Evolutionary conservation across 2,113 vertebrate species (phyloP).

Genomic region (Pseudopodoces humilis): DNA sequence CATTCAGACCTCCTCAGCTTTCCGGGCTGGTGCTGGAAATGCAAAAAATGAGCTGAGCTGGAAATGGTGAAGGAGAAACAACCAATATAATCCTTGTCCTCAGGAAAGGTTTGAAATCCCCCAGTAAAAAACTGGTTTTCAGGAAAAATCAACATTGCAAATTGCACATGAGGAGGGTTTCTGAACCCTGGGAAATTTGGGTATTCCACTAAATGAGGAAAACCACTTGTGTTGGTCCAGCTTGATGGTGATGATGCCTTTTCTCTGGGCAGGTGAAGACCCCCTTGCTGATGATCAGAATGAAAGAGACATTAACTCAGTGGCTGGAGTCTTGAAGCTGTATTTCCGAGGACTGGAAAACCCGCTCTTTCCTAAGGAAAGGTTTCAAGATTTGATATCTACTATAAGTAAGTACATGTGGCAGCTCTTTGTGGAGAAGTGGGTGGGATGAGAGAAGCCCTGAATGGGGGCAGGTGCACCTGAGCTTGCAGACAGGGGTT

Average conservation of each 20-base stretch:
- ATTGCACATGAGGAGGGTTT: not conserved
- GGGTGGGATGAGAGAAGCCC: not conserved
- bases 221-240: not conserved
- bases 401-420: constrained; percentile 91
- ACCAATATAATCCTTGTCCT: not conserved
- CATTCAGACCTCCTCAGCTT: not conserved
- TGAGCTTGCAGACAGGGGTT: not conserved
- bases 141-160: not conserved
- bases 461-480: accelerated
- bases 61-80: not conserved
- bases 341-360: constrained; percentile 98
- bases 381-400: constrained; percentile 94
- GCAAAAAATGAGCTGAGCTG: not conserved
- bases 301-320: constrained; percentile 96
- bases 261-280: constrained; percentile 86
- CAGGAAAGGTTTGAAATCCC: not conserved
- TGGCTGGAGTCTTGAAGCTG: constrained; percentile 95
- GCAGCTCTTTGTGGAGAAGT: not conserved
- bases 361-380: constrained; percentile 96
- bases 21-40: not conserved
- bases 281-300: constrained; percentile 93
- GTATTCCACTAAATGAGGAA: not conserved
- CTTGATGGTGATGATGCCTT: not conserved
- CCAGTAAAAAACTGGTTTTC: not conserved
- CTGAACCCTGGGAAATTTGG: not conserved